Evolutionary conservation across 2,888 invertebrate genomes (phyloP).

Genomic region (Acrobasis repandana): DNA sequence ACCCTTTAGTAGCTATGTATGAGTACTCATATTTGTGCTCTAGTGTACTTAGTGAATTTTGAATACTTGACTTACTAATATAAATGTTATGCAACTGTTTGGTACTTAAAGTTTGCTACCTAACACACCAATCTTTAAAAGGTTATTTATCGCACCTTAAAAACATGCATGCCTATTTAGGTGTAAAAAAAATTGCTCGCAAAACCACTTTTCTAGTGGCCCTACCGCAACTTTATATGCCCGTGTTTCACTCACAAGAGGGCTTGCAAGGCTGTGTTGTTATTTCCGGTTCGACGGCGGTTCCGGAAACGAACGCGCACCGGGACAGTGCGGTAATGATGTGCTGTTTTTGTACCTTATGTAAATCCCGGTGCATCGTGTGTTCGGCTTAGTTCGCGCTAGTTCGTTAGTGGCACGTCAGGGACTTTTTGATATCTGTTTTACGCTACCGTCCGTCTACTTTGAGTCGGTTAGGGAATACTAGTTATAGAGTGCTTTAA

Average conservation of each 20-base stretch:
- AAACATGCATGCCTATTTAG: background rate
- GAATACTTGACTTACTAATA: too few species aligned
- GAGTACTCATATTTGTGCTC: too few species aligned
- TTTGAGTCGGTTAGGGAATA: too few species aligned
- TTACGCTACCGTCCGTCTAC: background rate
- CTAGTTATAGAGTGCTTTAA: too few species aligned
- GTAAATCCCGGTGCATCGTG: constrained; percentile 19
- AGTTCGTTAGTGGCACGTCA: constrained; percentile 7
- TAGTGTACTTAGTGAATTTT: too few species aligned
- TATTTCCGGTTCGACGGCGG: constrained; percentile 70
- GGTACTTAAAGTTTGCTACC: too few species aligned
- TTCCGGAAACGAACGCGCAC: constrained; percentile 45
- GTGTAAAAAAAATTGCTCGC: background rate
- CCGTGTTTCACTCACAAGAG: constrained; percentile 64
- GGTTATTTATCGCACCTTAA: background rate
- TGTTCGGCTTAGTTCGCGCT: constrained; percentile 23
- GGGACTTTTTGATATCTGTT: constrained; percentile 4
- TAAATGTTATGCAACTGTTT: too few species aligned
- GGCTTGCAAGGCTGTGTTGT: constrained; percentile 66
- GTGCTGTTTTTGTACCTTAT: constrained; percentile 36
- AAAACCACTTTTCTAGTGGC: constrained; percentile 39
- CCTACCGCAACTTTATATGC: constrained; percentile 54
- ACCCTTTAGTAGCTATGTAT: too few species aligned
- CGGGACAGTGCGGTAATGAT: constrained; percentile 50
- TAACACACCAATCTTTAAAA: background rate